Base-by-base conservation (phyloP, 2,888 invertebrate species). In the Mylabris sibirica region DNA sequence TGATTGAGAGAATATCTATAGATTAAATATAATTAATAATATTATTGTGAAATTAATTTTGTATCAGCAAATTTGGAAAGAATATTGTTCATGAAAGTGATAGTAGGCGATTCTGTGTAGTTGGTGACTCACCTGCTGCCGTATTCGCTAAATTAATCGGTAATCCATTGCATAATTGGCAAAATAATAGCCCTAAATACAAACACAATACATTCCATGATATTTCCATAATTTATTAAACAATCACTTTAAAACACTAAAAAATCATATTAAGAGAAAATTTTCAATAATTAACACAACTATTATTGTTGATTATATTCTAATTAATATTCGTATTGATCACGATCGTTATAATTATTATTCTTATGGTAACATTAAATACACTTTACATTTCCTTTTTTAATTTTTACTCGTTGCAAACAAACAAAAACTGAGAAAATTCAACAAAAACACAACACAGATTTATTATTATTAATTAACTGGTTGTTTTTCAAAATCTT, bases 111-210 rank as follows among this genome's bases (percentile, higher is more conserved):
- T 49, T 44, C 38, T 59, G 35, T 61, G 68, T 63, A 70, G 70
- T 65, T 66, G 74, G 77, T 83, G 82, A 84, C 84, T 83, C 84
- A 85, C 85, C 85, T 82, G 81, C 78, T 72, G 78, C 79, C 72
- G 81, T 79, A 77, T 82, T 82, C 77, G 83, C 82, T 74, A 82
- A 78, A 78, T 82, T 81, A 72, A 85, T 81, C 64, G 85, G 85
- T 77, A 83, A 81, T 78, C 84, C 85, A 76, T 82, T 83, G 79
- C 85, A 85, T 79, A 84, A 80, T 75, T 81, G 79, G 69, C 83
- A 76, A 70, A 82, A 77, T 67, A 80, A 75, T 72, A 84, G 77
- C 76, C 78, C 81, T 68, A 84, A 74, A 74, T 78, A 83, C 68
- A 83, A 75, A 77, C 78, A 78, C 68, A 76, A 74, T 75, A 81